Conservation (phyloP, 2,113 vertebrate species). For the Salminus brasiliensis region DNA sequence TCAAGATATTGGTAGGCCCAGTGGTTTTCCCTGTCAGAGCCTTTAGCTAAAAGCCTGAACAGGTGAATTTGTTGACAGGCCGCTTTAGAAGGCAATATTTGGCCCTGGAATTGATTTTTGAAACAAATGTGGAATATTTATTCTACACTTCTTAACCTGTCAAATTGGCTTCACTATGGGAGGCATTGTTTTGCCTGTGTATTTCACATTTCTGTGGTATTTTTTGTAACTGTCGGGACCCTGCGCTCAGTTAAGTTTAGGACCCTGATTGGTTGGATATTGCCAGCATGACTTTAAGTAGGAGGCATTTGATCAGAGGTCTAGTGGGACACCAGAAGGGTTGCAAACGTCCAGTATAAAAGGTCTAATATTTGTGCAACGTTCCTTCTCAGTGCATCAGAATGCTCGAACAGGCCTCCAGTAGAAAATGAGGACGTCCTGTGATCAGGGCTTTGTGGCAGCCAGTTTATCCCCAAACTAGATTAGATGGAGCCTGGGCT, state of each 20-base stretch:
- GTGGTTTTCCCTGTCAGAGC: too few species aligned
- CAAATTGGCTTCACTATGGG: too few species aligned
- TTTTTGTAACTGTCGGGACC: too few species aligned
- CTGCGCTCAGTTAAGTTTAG: not conserved
- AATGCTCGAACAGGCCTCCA: not conserved
- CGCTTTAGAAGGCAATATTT: too few species aligned
- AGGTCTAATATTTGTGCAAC: not conserved
- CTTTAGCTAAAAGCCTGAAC: too few species aligned
- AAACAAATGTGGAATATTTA: too few species aligned
- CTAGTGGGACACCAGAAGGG: not conserved
- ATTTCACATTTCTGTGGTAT: too few species aligned
- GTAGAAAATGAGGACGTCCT: constrained; percentile 7
- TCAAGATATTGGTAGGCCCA: too few species aligned
- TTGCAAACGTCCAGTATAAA: constrained; percentile 35
- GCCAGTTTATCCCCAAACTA: constrained; percentile 20
- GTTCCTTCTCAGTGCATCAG: not conserved
- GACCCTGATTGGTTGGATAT: not conserved
- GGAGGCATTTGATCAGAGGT: not conserved
- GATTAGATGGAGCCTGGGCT: constrained; percentile 27
- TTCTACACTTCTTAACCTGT: too few species aligned
- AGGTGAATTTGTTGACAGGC: too few species aligned
- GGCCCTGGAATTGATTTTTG: too few species aligned
- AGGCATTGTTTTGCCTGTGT: too few species aligned
- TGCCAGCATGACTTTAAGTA: not conserved
- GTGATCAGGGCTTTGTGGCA: constrained; percentile 16